Conservation (phyloP, 2,888 invertebrate genomes). For the Acrocyrtus sp. region DNA sequence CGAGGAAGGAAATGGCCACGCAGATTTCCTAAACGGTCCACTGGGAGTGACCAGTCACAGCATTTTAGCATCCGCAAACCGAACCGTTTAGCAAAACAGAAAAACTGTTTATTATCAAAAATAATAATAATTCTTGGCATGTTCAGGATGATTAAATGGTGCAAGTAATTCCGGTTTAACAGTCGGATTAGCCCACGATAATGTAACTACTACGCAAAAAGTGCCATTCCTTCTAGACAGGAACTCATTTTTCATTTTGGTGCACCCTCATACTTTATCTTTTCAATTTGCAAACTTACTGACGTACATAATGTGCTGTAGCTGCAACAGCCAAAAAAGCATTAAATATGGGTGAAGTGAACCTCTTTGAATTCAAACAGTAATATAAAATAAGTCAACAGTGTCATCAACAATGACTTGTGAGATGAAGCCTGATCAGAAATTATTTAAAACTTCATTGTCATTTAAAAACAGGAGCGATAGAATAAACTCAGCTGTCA, state of each 20-base stretch:
- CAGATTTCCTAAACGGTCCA: too few species aligned
- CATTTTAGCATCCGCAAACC: background rate
- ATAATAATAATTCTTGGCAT: background rate
- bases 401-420: too few species aligned
- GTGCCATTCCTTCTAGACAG: slow-evolving; percentile 1
- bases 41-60: too few species aligned
- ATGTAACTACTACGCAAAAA: background rate
- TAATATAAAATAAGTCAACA: too few species aligned
- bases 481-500: too few species aligned
- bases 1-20: slow-evolving; percentile 32
- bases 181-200: slow-evolving; percentile 8
- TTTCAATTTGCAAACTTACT: too few species aligned
- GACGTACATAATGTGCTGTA: too few species aligned
- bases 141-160: background rate
- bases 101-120: background rate
- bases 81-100: background rate
- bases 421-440: too few species aligned
- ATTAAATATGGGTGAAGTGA: too few species aligned
- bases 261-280: background rate
- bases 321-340: background rate
- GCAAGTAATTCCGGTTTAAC: slow-evolving; percentile 42
- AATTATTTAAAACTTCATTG: too few species aligned
- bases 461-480: too few species aligned
- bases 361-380: too few species aligned
- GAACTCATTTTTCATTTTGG: slow-evolving; percentile 9